phyloP scores from a whole-genome alignment of 2,113 vertebrate genomes.

The Notothenia coriiceps region DNA sequence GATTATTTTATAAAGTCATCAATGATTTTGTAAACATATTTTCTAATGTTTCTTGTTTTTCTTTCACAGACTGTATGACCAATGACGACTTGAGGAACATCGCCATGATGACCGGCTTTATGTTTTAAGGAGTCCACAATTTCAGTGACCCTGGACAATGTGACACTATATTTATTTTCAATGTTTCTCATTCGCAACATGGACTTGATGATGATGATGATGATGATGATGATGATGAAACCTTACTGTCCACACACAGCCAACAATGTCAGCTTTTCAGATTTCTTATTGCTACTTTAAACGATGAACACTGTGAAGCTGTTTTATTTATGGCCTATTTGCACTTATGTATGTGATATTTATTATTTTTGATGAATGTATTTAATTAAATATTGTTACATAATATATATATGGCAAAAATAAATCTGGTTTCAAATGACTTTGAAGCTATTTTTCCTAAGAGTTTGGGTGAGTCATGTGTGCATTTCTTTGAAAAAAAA shows the following conservation, averaged over 20 bases:
- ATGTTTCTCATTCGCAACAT: neutral
- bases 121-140: conserved; percentile 60
- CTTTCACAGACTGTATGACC: conserved; percentile 64
- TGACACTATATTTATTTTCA: conserved; percentile 23
- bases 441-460: neutral
- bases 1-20: no score
- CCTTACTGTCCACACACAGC: neutral
- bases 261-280: neutral
- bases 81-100: conserved; percentile 70
- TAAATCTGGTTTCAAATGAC: conserved; percentile 30
- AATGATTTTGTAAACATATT: no score
- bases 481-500: neutral
- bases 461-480: neutral
- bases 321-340: neutral
- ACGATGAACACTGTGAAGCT: neutral
- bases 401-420: conserved; percentile 47
- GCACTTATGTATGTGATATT: conserved; percentile 36
- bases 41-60: conserved; percentile 23
- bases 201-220: neutral
- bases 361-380: conserved; percentile 51
- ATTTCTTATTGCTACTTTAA: neutral
- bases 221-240: neutral
- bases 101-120: conserved; percentile 78
- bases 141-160: conserved; percentile 30
- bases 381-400: conserved; percentile 22